Conservation (phyloP, 2,888 invertebrate genomes). For the Macrophya annulata region DNA sequence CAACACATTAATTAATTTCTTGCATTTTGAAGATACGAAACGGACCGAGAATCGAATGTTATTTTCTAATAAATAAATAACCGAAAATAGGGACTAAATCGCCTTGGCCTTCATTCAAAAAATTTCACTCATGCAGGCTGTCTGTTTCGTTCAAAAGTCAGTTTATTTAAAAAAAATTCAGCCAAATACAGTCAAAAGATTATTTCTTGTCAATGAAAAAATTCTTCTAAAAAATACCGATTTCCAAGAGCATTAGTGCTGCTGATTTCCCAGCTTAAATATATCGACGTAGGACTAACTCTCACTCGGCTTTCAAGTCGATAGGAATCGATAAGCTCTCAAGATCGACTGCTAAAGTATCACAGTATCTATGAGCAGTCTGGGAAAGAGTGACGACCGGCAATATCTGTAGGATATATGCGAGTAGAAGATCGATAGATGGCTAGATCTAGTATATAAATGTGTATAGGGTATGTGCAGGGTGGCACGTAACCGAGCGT, state of each 20-base stretch:
- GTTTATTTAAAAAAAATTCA: too few relatives aligned
- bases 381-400: neutral
- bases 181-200: too few relatives aligned
- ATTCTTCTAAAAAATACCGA: too few relatives aligned
- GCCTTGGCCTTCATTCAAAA: too few relatives aligned
- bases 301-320: neutral
- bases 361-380: neutral
- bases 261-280: neutral
- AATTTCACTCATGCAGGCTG: too few relatives aligned
- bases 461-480: neutral
- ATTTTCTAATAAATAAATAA: too few relatives aligned
- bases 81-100: too few relatives aligned
- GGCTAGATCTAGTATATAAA: neutral
- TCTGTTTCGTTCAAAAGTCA: too few relatives aligned
- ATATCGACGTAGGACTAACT: neutral
- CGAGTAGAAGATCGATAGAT: conserved; percentile 8
- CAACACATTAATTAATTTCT: too few relatives aligned
- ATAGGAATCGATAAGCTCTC: neutral
- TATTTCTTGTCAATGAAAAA: too few relatives aligned
- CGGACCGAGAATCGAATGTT: too few relatives aligned
- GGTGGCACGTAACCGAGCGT: conserved; percentile 36
- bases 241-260: neutral
- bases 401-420: neutral
- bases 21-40: too few relatives aligned
- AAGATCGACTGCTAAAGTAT: neutral